Conservation (phyloP, 2,888 invertebrate genomes). For the Pristionchus entomophagus region DNA sequence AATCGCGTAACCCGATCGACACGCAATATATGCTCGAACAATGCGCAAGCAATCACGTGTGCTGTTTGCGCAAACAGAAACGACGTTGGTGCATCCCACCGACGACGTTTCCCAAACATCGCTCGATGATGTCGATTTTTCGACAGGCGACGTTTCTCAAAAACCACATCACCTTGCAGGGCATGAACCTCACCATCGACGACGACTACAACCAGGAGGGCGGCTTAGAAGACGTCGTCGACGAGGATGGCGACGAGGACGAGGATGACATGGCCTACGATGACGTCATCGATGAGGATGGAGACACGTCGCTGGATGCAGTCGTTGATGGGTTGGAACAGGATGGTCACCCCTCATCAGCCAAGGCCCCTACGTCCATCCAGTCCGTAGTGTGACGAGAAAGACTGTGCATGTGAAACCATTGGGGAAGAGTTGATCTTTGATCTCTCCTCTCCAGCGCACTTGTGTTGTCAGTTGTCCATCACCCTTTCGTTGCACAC, state of each 20-base stretch:
- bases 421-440: background rate
- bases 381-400: constrained; percentile 32
- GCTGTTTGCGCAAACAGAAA: background rate
- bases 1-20: background rate
- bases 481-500: background rate
- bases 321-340: constrained; percentile 33
- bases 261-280: background rate
- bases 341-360: background rate
- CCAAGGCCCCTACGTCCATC: background rate
- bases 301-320: background rate
- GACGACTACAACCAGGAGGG: constrained; percentile 44
- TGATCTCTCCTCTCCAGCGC: background rate
- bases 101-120: no score
- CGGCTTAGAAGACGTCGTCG: background rate
- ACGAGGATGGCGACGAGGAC: background rate
- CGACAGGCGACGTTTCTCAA: background rate
- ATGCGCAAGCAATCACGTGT: no score
- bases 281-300: background rate
- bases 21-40: background rate
- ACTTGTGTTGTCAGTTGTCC: constrained; percentile 1
- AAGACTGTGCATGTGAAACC: background rate
- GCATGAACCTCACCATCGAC: constrained; percentile 28
- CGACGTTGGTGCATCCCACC: background rate
- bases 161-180: background rate
- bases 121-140: no score